phyloP scores from a whole-genome alignment of 2,797 vertebrate species.

The Acanthurus leucopareius region DNA sequence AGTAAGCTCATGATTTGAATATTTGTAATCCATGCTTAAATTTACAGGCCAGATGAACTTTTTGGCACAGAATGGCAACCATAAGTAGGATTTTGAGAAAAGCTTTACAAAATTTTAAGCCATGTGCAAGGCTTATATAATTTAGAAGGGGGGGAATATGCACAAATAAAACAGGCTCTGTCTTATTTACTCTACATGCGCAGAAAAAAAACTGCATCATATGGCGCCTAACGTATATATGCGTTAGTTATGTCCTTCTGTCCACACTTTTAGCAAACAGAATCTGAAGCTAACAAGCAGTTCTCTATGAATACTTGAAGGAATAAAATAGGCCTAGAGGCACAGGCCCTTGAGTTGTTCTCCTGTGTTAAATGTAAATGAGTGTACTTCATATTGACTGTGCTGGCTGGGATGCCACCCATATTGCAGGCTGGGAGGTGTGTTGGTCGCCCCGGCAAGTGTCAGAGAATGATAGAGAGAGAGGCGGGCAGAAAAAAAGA shows the following conservation, averaged over 20 bases:
- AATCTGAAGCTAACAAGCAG: constrained; percentile 59
- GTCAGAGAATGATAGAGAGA: constrained; percentile 39
- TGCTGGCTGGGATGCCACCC: constrained; percentile 91
- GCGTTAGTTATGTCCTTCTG: constrained; percentile 55
- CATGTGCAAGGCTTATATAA: constrained; percentile 92
- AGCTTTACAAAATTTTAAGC: constrained; percentile 92
- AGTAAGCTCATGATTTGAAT: constrained; percentile 93
- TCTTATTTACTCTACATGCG: constrained; percentile 85
- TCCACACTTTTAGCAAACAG: constrained; percentile 50
- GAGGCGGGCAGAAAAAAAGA: constrained; percentile 85
- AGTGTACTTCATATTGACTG: constrained; percentile 91
- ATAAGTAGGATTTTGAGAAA: constrained; percentile 92
- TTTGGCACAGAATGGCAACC: constrained; percentile 90
- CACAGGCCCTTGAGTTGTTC: constrained; percentile 83
- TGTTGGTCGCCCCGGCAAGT: constrained; percentile 44
- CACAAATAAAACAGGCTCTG: constrained; percentile 81
- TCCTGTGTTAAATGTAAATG: constrained; percentile 90
- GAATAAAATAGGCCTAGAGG: constrained; percentile 64
- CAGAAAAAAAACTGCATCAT: constrained; percentile 76
- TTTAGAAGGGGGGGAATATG: constrained; percentile 81
- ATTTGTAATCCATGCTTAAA: constrained; percentile 93
- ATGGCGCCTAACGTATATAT: constrained; percentile 75
- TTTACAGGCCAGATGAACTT: constrained; percentile 93
- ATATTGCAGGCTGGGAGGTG: constrained; percentile 86
- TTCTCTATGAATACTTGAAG: constrained; percentile 40